Evolutionary conservation across 2,888 invertebrate species (phyloP), one percentile per base, ranked within the genome.

Genomic region (Harpalus rufipes): DNA sequence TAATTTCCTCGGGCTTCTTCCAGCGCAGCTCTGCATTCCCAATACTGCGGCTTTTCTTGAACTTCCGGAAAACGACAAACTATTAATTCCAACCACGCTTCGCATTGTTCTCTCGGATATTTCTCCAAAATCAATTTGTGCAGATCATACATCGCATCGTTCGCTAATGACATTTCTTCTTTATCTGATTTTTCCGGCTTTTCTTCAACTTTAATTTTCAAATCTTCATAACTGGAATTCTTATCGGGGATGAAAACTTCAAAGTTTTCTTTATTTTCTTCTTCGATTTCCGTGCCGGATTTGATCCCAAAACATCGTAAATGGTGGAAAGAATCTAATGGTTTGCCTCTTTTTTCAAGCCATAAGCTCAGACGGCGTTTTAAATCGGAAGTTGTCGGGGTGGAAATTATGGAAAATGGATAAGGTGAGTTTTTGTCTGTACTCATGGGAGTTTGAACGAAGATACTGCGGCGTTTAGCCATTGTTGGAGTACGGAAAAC

Each of bases 1-100:
- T 93, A 89, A 88, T 94, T 92, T 0, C 93, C 93, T 0, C 92
- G 87, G 0, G 90, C 86, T 88, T 93, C 93, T 88, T 94, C 94
- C 0, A 94, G 88, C 0, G 93, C 92, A 0, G 94, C 94, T 0
- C 93, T 89, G 85, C 94, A 94, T 88, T 94, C 94, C 94, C 94
- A 94, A 88, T 94, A 94, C 0, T 91, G 90, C 0, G 93, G 92
- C 0, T 90, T 89, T 2, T 91, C 89, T 0, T 91, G 90, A 0
- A 93, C 91, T 0, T 88, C 78, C 0, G 91, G 90, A 86, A 91
- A 93, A 0, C 92, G 90, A 1, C 91, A 90, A 0, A 92, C 89
- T n/a, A 94, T 91, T 0, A 92, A 90, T 0, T 92, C 91, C 0
- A 94, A 89, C 93, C 93, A 94, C 7, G 91, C 91, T 3, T 93